Percentiles rank a stretch among this genome's conserved stretches.
Evolutionary conservation across 1,140 invertebrate species (phyloP).

Genomic region (Cecropterus lyciades): DNA sequence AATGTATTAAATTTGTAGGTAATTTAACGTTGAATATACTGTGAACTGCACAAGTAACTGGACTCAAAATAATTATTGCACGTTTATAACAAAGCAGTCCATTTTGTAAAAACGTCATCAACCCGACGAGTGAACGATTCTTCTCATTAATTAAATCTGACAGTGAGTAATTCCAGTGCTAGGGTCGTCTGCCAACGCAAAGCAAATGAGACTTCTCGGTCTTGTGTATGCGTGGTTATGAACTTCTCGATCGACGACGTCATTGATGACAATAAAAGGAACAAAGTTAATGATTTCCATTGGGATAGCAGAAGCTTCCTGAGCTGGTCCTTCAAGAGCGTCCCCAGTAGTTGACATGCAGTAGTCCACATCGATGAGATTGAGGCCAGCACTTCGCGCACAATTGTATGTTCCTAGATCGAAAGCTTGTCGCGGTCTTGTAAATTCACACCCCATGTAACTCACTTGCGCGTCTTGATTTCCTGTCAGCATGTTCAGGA

Average conservation of each 20-base stretch:
- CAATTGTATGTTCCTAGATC: constrained; percentile 56
- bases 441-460: constrained; percentile 75
- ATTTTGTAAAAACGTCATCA: too few relatives aligned
- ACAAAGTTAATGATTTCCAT: constrained; percentile 61
- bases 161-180: constrained; percentile 52
- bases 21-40: too few relatives aligned
- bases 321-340: constrained; percentile 48
- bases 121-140: too few relatives aligned
- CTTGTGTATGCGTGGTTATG: constrained; percentile 43
- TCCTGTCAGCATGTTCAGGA: constrained; percentile 51
- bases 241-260: constrained; percentile 40
- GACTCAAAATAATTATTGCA: too few relatives aligned
- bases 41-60: too few relatives aligned
- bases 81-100: too few relatives aligned
- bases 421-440: constrained; percentile 45
- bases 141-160: background rate
- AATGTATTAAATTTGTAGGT: too few relatives aligned
- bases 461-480: constrained; percentile 58
- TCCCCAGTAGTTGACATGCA: constrained; percentile 55
- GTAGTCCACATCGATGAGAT: constrained; percentile 54
- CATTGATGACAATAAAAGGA: constrained; percentile 66
- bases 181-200: constrained; percentile 56
- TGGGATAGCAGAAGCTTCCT: constrained; percentile 43
- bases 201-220: constrained; percentile 56
- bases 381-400: constrained; percentile 50